Evolutionary conservation across 2,113 vertebrate species (phyloP).

Genomic region (Otus sunia): DNA sequence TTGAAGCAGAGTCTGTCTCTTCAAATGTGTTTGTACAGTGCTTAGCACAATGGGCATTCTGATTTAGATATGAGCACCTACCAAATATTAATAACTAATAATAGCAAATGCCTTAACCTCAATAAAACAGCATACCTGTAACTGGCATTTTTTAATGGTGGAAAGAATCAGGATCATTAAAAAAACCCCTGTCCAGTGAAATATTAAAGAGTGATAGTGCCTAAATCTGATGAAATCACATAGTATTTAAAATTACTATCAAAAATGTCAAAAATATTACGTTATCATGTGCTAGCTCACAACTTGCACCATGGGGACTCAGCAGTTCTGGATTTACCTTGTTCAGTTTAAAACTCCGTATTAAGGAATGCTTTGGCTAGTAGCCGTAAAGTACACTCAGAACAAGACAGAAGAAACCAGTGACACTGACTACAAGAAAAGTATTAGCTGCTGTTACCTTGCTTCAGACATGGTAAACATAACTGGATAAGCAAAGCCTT

Average conservation of each 20-base stretch:
- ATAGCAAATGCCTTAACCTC: background rate
- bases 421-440: background rate
- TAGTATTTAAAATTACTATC: background rate
- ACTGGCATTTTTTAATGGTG: background rate
- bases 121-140: background rate
- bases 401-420: background rate
- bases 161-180: background rate
- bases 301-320: background rate
- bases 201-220: background rate
- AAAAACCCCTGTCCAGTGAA: background rate
- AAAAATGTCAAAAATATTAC: accelerated
- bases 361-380: background rate
- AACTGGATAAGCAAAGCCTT: background rate
- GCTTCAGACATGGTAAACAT: background rate
- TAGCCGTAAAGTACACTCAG: background rate
- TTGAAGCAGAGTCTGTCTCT: background rate
- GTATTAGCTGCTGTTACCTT: background rate
- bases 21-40: background rate
- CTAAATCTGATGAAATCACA: background rate
- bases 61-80: background rate
- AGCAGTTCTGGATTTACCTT: background rate
- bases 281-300: background rate
- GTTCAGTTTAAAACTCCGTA: background rate
- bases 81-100: background rate
- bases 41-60: background rate